Evolutionary conservation across 2,888 invertebrate genomes (phyloP).

Genomic region (Leptopilina drosophilae): DNA sequence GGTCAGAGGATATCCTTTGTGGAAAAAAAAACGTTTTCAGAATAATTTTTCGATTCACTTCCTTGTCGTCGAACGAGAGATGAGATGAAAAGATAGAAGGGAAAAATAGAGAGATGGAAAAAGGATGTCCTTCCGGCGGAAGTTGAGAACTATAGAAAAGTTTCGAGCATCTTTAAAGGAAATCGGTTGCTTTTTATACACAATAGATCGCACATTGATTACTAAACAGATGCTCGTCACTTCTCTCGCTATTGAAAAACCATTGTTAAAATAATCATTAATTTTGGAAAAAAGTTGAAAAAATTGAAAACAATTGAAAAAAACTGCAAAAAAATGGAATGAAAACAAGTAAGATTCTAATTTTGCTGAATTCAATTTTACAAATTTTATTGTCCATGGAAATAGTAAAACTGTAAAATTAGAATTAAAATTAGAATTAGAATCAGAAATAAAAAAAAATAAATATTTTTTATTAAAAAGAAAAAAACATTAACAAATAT

Average conservation of each 20-base stretch:
- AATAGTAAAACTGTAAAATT: too few species aligned
- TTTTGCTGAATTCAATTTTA: too few species aligned
- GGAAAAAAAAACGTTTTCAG: too few species aligned
- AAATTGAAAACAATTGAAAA: neutral
- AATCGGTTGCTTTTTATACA: conserved; percentile 28
- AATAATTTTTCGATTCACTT: too few species aligned
- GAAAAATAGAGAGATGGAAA: conserved; percentile 39
- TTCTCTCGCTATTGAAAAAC: neutral
- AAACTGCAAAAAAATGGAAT: neutral
- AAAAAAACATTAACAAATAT: too few species aligned
- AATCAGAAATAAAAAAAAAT: too few species aligned
- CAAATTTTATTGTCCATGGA: too few species aligned
- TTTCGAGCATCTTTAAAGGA: conserved; percentile 36
- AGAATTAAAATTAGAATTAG: too few species aligned
- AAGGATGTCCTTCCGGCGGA: conserved; percentile 39
- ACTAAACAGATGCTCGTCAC: conserved; percentile 16
- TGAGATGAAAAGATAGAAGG: neutral
- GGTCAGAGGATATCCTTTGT: too few species aligned
- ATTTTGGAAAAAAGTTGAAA: neutral
- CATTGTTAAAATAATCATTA: neutral
- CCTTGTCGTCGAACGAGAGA: too few species aligned
- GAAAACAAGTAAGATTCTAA: too few species aligned
- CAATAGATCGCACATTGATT: conserved; percentile 23
- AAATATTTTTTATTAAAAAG: too few species aligned
- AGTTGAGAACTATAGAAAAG: conserved; percentile 23